These are phyloP conservation scores for Prochilodus magdalenae DNA, from an alignment of 2,113 vertebrate species.

Conservation along the genomic window DNA sequence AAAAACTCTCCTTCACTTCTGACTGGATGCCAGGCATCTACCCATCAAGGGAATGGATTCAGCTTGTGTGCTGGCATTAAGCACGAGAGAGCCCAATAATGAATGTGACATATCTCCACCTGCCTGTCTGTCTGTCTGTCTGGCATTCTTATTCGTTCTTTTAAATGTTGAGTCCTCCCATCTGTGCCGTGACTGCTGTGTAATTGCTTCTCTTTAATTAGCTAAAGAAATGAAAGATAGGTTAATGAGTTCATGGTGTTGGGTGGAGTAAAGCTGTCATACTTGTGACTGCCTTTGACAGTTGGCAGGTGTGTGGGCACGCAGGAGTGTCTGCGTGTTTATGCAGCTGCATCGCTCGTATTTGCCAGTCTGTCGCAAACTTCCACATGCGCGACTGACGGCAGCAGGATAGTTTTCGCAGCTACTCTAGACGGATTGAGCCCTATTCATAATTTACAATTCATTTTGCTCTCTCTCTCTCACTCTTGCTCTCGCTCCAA, in stretches of 20 bases:
- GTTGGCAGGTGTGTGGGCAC: slow-evolving; percentile 34
- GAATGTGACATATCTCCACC: slow-evolving; percentile 24
- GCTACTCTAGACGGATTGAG: slow-evolving; percentile 67
- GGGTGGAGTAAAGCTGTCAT: slow-evolving; percentile 50
- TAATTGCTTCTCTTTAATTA: slow-evolving; percentile 68
- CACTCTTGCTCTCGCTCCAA: background rate
- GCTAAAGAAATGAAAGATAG: slow-evolving; percentile 68
- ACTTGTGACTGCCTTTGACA: slow-evolving; percentile 55
- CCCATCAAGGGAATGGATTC: slow-evolving; percentile 43
- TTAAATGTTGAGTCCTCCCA: slow-evolving; percentile 53
- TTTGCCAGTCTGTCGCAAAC: slow-evolving; percentile 19
- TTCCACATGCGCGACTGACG: background rate
- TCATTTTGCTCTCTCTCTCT: slow-evolving; percentile 67
- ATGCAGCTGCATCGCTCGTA: background rate
- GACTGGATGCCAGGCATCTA: slow-evolving; percentile 57
- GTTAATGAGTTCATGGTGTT: slow-evolving; percentile 73
- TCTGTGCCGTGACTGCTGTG: slow-evolving; percentile 59
- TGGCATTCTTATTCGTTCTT: background rate
- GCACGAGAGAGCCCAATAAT: slow-evolving; percentile 30
- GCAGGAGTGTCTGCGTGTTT: slow-evolving; percentile 25
- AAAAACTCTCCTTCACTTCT: slow-evolving; percentile 61
- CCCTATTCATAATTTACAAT: slow-evolving; percentile 72
- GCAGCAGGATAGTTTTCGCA: slow-evolving; percentile 61
- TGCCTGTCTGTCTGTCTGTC: slow-evolving; percentile 19
- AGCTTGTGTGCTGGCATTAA: slow-evolving; percentile 45